Percentiles rank a stretch among this genome's conserved stretches.
phyloP scores from a whole-genome alignment of 1,140 invertebrate genomes.

The Polypedilum pembai region DNA sequence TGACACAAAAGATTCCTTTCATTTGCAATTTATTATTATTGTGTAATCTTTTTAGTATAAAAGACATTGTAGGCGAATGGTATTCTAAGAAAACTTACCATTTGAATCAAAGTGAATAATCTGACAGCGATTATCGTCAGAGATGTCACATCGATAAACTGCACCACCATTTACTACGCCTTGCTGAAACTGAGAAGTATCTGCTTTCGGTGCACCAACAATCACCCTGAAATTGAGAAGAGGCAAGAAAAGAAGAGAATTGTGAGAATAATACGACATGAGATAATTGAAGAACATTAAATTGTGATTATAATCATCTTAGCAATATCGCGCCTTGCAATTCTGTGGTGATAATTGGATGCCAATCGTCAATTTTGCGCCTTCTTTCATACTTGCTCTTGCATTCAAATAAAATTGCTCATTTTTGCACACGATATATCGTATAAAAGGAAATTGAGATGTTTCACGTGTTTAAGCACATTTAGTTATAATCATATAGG shows the following conservation, averaged over 20 bases:
- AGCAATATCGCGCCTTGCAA: background rate
- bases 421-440: background rate
- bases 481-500: background rate
- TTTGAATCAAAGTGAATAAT: slow-evolving; percentile 62
- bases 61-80: too few relatives aligned
- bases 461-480: background rate
- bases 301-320: background rate
- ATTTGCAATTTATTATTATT: too few relatives aligned
- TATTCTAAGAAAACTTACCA: slow-evolving; percentile 49
- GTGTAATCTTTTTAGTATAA: too few relatives aligned
- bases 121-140: slow-evolving; percentile 51
- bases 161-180: slow-evolving; percentile 60
- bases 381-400: too few relatives aligned
- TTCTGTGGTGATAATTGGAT: background rate
- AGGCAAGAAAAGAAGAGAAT: slow-evolving; percentile 13
- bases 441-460: background rate
- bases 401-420: background rate
- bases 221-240: slow-evolving; percentile 55
- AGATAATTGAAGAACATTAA: slow-evolving; percentile 22
- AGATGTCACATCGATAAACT: slow-evolving; percentile 64
- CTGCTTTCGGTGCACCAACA: slow-evolving; percentile 69
- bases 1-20: too few relatives aligned
- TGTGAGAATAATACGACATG: background rate
- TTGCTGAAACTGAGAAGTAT: slow-evolving; percentile 50
- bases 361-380: slow-evolving; percentile 28